Conservation (phyloP, 2,888 invertebrate genomes). For the Tuta absoluta region DNA sequence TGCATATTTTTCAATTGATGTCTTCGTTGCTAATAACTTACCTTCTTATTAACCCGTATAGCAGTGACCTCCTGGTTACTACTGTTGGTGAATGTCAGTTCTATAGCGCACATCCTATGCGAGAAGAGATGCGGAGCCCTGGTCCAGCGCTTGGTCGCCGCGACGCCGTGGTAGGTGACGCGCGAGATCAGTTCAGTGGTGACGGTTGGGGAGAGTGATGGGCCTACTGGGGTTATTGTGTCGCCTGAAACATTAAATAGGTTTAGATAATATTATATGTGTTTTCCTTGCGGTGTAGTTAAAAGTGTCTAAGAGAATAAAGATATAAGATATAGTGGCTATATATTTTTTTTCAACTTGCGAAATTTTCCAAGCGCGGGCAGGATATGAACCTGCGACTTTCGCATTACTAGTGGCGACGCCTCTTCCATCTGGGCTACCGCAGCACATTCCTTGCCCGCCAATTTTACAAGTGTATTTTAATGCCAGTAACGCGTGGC, state of each 20-base stretch:
- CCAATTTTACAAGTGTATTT: too few species aligned
- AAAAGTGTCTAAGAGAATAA: too few species aligned
- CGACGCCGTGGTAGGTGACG: constrained; percentile 86
- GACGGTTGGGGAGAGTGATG: constrained; percentile 69
- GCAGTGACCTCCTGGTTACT: constrained; percentile 83
- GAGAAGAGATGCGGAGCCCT: constrained; percentile 92
- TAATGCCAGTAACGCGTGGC: too few species aligned
- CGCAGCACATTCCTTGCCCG: too few species aligned
- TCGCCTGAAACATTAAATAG: constrained; percentile 37
- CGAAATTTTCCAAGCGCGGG: too few species aligned
- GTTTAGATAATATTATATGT: neutral
- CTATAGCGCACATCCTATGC: constrained; percentile 89
- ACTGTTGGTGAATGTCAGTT: constrained; percentile 89
- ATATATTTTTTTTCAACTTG: too few species aligned
- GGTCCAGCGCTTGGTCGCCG: constrained; percentile 83
- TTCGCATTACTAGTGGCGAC: too few species aligned
- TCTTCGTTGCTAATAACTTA: constrained; percentile 81
- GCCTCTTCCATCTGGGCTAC: too few species aligned
- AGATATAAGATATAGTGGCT: too few species aligned
- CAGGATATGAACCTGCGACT: too few species aligned
- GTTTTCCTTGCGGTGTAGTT: too few species aligned
- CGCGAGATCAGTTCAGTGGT: constrained; percentile 84
- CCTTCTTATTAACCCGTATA: constrained; percentile 88
- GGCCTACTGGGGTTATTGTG: constrained; percentile 75
- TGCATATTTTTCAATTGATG: too few species aligned